These are phyloP conservation scores for Watsonalla cultraria DNA, from an alignment of 2,888 invertebrate genomes.

Conservation along the genomic window DNA sequence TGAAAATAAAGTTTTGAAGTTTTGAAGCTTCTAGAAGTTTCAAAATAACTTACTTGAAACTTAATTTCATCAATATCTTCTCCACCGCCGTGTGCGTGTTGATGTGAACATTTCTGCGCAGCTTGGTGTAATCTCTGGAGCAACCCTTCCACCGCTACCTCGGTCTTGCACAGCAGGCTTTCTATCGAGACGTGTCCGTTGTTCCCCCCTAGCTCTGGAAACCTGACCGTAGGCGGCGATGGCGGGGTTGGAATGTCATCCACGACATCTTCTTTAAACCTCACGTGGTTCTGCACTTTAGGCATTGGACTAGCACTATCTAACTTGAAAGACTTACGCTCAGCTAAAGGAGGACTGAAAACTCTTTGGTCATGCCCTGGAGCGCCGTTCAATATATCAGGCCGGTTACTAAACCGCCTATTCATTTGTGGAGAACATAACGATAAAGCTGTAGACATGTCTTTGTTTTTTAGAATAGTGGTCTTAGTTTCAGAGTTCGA, in stretches of 20 bases:
- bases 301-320: slow-evolving; percentile 55
- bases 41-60: slow-evolving; percentile 79
- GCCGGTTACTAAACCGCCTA: slow-evolving; percentile 66
- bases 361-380: slow-evolving; percentile 51
- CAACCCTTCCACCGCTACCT: slow-evolving; percentile 83
- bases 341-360: slow-evolving; percentile 59
- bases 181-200: slow-evolving; percentile 80
- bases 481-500: slow-evolving; percentile 71
- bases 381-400: slow-evolving; percentile 65
- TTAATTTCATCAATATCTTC: slow-evolving; percentile 86
- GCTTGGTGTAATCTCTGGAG: slow-evolving; percentile 83
- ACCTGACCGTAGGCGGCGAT: slow-evolving; percentile 63
- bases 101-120: slow-evolving; percentile 84
- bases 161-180: slow-evolving; percentile 82
- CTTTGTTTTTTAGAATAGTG: slow-evolving; percentile 68
- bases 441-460: slow-evolving; percentile 62
- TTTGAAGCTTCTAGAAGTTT: too few relatives aligned
- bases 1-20: too few relatives aligned
- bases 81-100: slow-evolving; percentile 87
- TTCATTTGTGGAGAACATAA: slow-evolving; percentile 78
- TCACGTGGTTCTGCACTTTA: slow-evolving; percentile 66
- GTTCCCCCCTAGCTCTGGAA: slow-evolving; percentile 63
- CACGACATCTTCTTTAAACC: slow-evolving; percentile 66
- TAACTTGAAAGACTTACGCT: slow-evolving; percentile 51
- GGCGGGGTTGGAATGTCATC: slow-evolving; percentile 71